phyloP scores from a whole-genome alignment of 2,888 invertebrate species.

The Parthenolecanium corni region DNA sequence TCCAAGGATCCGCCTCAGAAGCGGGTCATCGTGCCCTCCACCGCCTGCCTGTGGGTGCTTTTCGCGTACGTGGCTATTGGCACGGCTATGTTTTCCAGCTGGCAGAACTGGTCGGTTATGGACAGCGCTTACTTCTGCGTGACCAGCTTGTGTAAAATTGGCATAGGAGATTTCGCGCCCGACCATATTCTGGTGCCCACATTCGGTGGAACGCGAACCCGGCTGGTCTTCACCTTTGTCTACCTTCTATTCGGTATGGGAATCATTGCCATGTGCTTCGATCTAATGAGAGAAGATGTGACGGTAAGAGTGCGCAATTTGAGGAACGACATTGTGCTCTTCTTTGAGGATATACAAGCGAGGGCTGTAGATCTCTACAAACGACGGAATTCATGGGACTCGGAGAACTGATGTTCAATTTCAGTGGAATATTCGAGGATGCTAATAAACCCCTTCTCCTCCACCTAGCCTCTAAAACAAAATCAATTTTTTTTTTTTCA shows the following conservation, averaged over 20 bases:
- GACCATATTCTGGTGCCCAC: conserved; percentile 45
- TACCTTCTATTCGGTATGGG: conserved; percentile 81
- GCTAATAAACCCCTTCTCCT: no score
- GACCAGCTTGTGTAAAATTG: conserved; percentile 78
- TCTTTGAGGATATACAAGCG: conserved; percentile 61
- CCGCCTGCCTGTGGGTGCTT: conserved; percentile 80
- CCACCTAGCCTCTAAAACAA: no score
- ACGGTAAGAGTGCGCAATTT: conserved; percentile 66
- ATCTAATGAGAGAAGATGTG: conserved; percentile 78
- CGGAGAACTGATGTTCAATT: no score
- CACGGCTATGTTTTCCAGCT: conserved; percentile 77
- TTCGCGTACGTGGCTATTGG: conserved; percentile 70
- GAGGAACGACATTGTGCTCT: conserved; percentile 61
- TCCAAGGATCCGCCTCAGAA: conserved; percentile 22
- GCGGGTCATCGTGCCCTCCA: conserved; percentile 71
- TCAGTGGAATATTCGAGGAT: no score
- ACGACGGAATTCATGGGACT: conserved; percentile 31
- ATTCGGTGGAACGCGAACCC: conserved; percentile 56
- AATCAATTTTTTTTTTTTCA: no score
- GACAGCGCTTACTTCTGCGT: conserved; percentile 84
- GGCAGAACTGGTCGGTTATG: conserved; percentile 78
- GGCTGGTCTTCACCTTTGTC: conserved; percentile 78
- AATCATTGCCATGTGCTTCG: conserved; percentile 82
- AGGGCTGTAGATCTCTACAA: conserved; percentile 31
- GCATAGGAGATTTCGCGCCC: conserved; percentile 80